Base-by-base conservation (phyloP, 2,888 invertebrate species). In the Zygaena filipendulae region DNA sequence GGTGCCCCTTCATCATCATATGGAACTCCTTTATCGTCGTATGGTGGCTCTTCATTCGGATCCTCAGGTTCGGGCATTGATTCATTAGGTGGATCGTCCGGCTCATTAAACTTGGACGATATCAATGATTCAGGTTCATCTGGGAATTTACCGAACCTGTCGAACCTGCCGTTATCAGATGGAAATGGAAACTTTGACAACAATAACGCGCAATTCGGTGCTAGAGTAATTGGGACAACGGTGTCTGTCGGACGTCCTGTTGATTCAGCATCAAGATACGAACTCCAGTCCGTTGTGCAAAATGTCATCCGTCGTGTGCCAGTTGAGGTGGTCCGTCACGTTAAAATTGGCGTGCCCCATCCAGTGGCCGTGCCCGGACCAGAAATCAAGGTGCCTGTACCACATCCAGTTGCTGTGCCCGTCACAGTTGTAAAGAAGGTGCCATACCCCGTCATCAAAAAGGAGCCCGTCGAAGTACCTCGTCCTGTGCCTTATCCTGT, bases 361-460 rank as follows among this genome's bases (percentile, higher is more conserved):
- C 55, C 74, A 4, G 59, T 60, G 1, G 63, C 74, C 1, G 66
- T 69, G 3, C 77, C 75, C 3, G 71, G 62, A 9, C 63, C 74
- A 4, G 71, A 75, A 40, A 63, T 79, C 9, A 59, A 47, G 32
- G 77, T 79, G 2, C 69, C 72, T 19, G 77, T 79, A 0, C 79
- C 79, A 0, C 71, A 77, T 34, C 79, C 79, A 33, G 77, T 77
- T 64, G 69, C 68, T 3, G 77, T 79, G 1, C 70, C 59, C 28
- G 75, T 77, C 0, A 68, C 77, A 19, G 75, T 79, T 1, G 61
- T 72, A 6, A 71, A 71, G 39, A 59, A 72, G 21, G 74, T 79
- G 2, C 79, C 79, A 3, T 77, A 79, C 49, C 67, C 71, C 2
- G 77, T 79, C 1, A 67, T 67, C 56, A 77, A 71, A 44, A 77